A percentile compares a stretch with the other conserved stretches of the same genome.
Evolutionary conservation across 2,113 vertebrate species (phyloP).

Genomic region (Coryphaenoides rupestris): DNA sequence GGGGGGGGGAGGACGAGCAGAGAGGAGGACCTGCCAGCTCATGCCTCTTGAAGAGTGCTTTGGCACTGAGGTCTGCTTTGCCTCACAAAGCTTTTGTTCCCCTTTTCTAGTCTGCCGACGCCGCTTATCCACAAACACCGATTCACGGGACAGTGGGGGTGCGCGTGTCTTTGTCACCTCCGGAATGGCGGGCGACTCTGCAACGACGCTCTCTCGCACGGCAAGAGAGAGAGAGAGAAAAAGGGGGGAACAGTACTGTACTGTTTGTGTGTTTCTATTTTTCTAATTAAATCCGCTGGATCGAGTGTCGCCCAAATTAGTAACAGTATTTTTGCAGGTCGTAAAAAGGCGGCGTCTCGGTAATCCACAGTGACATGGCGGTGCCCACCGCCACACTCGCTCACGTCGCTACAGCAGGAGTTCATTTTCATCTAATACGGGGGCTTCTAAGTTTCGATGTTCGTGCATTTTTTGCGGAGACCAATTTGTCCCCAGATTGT

Average conservation of each 20-base stretch:
- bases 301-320: conserved; percentile 61
- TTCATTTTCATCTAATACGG: conserved; percentile 49
- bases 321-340: conserved; percentile 58
- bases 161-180: conserved; percentile 59
- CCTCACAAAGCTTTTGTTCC: conserved; percentile 56
- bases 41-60: conserved; percentile 66
- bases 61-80: conserved; percentile 53
- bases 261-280: conserved; percentile 51
- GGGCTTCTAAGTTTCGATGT: conserved; percentile 44
- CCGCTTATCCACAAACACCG: conserved; percentile 36
- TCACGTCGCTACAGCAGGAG: conserved; percentile 62
- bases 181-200: conserved; percentile 13
- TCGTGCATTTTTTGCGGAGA: conserved; percentile 57
- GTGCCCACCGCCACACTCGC: conserved; percentile 47
- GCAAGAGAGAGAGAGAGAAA: too few species aligned
- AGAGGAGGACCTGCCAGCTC: conserved; percentile 65
- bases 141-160: too few species aligned
- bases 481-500: conserved; percentile 68
- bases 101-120: conserved; percentile 45
- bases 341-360: conserved; percentile 52
- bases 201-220: too few species aligned
- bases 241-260: conserved; percentile 13
- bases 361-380: conserved; percentile 54
- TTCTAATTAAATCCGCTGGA: conserved; percentile 49
- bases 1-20: neutral